Evolutionary conservation across 1,140 invertebrate species (phyloP), one percentile per base, ranked within the genome.

Genomic region (Whitmania pigra): DNA sequence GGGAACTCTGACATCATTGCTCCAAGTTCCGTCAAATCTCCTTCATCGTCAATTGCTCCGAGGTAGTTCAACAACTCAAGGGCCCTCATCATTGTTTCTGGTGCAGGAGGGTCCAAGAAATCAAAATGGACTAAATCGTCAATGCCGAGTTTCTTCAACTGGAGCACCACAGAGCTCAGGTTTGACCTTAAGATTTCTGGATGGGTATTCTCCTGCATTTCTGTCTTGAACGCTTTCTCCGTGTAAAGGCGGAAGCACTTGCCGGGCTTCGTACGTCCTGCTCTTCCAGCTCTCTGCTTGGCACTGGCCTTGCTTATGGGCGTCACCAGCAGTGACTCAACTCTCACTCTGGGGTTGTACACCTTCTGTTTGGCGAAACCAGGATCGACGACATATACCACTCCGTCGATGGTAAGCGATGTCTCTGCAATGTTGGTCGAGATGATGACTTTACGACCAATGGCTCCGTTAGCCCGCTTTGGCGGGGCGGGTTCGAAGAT

Each of bases 1-100:
- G 97, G 97, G 79, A 99, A 98, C 84, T 99, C 97, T 0, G 97
- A 95, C 97, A 99, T 99, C 74, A 99, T 90, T 0, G 94, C 92
- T 0, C 81, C 82, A 20, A 82, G 75, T 73, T 83, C 81, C 36
- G 82, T 83, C 36, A 82, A 74, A 70, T 83, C 80, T 67, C 82
- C 82, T 82, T 97, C 94, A 82, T 99, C 97, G 78, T 99, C 95
- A 22, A 97, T 85, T 0, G 93, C 93, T 7, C 92, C 93, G 70
- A 99, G 84, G 82, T 99, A 99, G 84, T 99, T 99, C 15, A 99
- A 85, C 71, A 99, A 84, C 85, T 99, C 97, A 71, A 99, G 81
- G 2, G 97, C 96, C 80, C 96, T 84, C 96, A 99, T 99, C 22
- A 99, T 83, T 0, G 97, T 99, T 86, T 99, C 96, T 0, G 97